Conservation (phyloP, 2,113 vertebrate genomes). For the Protobothrops mucrosquamatus region DNA sequence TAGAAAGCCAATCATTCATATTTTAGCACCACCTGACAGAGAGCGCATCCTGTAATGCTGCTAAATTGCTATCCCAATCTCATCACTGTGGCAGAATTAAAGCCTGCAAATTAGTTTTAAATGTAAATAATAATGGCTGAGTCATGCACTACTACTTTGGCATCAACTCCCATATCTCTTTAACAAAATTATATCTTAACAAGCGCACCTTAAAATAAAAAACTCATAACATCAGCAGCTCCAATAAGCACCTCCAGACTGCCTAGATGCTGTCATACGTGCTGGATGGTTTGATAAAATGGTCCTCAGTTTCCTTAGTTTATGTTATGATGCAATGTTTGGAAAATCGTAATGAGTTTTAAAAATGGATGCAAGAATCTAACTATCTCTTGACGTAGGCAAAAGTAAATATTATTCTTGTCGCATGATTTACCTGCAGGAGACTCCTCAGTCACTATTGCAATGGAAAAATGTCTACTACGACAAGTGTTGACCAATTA, state of each 20-base stretch:
- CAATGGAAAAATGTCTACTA: slow-evolving; percentile 8
- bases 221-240: slow-evolving; percentile 19
- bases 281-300: slow-evolving; percentile 6
- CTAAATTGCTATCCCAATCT: slow-evolving; percentile 16
- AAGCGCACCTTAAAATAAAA: not conserved
- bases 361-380: slow-evolving; percentile 10
- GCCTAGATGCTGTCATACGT: not conserved
- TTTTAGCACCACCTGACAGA: slow-evolving; percentile 11
- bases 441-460: slow-evolving; percentile 8
- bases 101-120: slow-evolving; percentile 23
- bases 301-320: slow-evolving; percentile 10
- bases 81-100: slow-evolving; percentile 20
- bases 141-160: not conserved
- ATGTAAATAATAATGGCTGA: slow-evolving; percentile 26
- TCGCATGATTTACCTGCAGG: not conserved
- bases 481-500: slow-evolving; percentile 4
- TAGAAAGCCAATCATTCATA: slow-evolving; percentile 18
- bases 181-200: slow-evolving; percentile 17
- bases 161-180: not conserved
- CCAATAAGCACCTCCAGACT: slow-evolving; percentile 30
- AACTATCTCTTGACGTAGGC: not conserved
- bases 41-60: not conserved
- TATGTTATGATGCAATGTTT: not conserved
- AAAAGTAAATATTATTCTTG: slow-evolving; percentile 8
- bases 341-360: slow-evolving; percentile 8